Evolutionary conservation across 2,888 invertebrate genomes (phyloP).

Genomic region (Ophion obscuratus): DNA sequence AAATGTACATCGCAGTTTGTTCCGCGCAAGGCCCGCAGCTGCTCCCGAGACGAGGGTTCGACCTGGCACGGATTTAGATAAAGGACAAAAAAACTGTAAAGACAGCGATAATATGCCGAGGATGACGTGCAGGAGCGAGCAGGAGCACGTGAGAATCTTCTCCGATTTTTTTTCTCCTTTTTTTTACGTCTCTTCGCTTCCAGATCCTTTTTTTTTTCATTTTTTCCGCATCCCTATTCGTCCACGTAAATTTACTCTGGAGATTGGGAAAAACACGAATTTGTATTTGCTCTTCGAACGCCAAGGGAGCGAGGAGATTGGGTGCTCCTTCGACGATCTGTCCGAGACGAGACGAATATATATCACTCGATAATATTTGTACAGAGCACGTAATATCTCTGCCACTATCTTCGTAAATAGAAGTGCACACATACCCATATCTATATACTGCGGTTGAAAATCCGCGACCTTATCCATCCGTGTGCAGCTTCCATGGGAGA

Average conservation of each 20-base stretch:
- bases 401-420: constrained; percentile 49
- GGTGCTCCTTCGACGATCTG: constrained; percentile 5
- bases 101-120: constrained; percentile 57
- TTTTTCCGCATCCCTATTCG: constrained; percentile 23
- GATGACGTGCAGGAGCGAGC: constrained; percentile 43
- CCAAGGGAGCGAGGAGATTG: constrained; percentile 39
- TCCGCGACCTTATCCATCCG: constrained; percentile 57
- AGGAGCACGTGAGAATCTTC: constrained; percentile 38
- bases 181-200: background rate
- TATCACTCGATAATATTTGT: constrained; percentile 54
- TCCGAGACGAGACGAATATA: constrained; percentile 26
- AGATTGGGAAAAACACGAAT: constrained; percentile 60
- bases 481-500: constrained; percentile 33
- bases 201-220: constrained; percentile 21
- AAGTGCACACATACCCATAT: constrained; percentile 39
- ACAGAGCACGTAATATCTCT: constrained; percentile 34
- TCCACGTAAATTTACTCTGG: constrained; percentile 60
- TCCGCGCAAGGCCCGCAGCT: constrained; percentile 47
- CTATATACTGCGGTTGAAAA: constrained; percentile 53
- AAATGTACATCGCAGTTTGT: constrained; percentile 47
- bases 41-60: constrained; percentile 60
- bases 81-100: constrained; percentile 32
- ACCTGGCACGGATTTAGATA: constrained; percentile 61
- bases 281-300: constrained; percentile 50
- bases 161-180: constrained; percentile 26